Percentiles rank a stretch among this genome's conserved stretches.
Conservation (phyloP, 2,797 vertebrate species). For the Pseudomugil gertrudae region DNA sequence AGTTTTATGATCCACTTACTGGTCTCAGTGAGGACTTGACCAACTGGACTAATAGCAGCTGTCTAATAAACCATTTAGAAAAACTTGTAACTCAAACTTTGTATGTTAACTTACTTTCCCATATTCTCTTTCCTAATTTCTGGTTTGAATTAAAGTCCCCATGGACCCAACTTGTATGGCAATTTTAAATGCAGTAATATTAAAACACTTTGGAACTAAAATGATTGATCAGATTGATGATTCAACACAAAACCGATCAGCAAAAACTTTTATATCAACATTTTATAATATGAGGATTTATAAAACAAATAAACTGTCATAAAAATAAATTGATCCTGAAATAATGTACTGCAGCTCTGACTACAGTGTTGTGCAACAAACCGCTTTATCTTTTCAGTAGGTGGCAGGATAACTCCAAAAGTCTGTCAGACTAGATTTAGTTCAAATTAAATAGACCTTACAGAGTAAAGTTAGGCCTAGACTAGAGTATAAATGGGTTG, state of each 20-base stretch:
- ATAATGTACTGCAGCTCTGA: not conserved
- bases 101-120: too few relatives aligned
- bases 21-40: too few relatives aligned
- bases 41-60: too few relatives aligned
- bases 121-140: not conserved
- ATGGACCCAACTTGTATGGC: not conserved
- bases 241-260: not conserved
- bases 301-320: too few relatives aligned
- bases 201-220: not conserved
- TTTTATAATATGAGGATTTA: too few relatives aligned
- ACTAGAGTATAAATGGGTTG: not conserved
- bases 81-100: too few relatives aligned
- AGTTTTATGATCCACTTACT: too few relatives aligned
- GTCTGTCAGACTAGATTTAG: not conserved
- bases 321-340: too few relatives aligned
- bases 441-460: not conserved
- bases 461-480: not conserved
- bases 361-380: not conserved
- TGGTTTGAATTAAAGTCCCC: not conserved
- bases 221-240: not conserved
- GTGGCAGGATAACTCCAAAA: constrained; percentile 60
- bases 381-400: constrained; percentile 52
- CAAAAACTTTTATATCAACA: not conserved
- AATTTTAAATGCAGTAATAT: not conserved
- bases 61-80: too few relatives aligned